Base-by-base conservation (phyloP, 1,140 invertebrate genomes). In the Muscidifurax raptorellus region DNA sequence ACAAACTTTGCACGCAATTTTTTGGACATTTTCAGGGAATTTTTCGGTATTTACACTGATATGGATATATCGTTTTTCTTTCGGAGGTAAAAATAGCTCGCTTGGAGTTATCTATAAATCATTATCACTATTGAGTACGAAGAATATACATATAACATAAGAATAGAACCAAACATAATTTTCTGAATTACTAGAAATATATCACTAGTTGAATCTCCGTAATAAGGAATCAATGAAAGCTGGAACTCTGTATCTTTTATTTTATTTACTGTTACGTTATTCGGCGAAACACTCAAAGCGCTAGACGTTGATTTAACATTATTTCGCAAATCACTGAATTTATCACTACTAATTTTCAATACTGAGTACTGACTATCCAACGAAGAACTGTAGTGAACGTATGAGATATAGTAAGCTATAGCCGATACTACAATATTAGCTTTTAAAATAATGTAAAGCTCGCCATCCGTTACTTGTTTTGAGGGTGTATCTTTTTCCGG, bases 41-140 rank as follows among this genome's bases (percentile, higher is more conserved):
- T 84, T 82, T 7, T 88, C 77, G 25, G 84, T 78, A 28, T 86
- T 82, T 25, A 89, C 13, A 18, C 2, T 77, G 13, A 90, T 81
- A 15, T 30, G 12, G 5, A 89, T 15, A 10, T 47, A 85, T 6
- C 67, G 47, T 80, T 71, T 88, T 44, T 67, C 30, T 82, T 89
- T 87, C 36, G 88, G 84, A 22, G 79, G 66, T 40, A 89, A 81
- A 71, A 87, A 88, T 59, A 87, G 75, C 87, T 90, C 89, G 52
- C 25, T 52, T 1, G 89, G 89, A 22, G 25, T 59, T 32, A 90
- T 85, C 89, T 90, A 59, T 28, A 64, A 30, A 72, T 28, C 72
- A 64, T 47, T 28, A 86, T 81, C 32, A 40, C 12, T 69, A 28
- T 27, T 67, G 3, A 28, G 1, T 72, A 27, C n/a, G 40, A 47